Conservation (phyloP, 2,797 vertebrate species). For the Schizothorax lantsangensis region DNA sequence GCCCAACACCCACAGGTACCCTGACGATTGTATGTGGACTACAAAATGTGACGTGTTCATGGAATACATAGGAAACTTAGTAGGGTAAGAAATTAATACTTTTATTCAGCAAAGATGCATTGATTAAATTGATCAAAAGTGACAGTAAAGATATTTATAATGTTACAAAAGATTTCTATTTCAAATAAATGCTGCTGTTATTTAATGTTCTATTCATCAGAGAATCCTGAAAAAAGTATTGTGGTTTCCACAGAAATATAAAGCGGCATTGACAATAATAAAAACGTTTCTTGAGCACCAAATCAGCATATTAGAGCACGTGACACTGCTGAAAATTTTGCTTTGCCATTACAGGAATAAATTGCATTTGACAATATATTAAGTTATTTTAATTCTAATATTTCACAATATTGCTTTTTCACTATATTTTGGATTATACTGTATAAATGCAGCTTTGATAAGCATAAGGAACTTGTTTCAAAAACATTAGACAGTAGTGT, state of each 20-base stretch:
- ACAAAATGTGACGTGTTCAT: background rate
- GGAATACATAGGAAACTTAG: background rate
- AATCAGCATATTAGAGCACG: background rate
- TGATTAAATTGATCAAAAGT: background rate
- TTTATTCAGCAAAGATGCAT: background rate
- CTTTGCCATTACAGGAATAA: background rate
- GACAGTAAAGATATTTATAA: background rate
- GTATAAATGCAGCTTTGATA: background rate
- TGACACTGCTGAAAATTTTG: background rate
- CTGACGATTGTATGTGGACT: background rate
- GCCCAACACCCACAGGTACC: constrained; percentile 73
- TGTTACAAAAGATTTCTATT: background rate
- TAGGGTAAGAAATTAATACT: background rate
- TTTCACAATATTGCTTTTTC: background rate
- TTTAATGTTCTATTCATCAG: background rate
- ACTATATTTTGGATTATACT: background rate
- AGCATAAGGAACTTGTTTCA: background rate
- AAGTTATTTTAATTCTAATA: background rate
- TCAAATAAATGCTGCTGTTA: background rate
- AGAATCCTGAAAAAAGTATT: background rate
- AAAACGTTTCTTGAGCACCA: background rate
- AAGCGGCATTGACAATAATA: background rate
- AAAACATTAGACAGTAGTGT: background rate
- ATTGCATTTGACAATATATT: background rate
- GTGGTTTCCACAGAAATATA: background rate